Percentiles rank a stretch among this genome's conserved stretches.
phyloP scores from a whole-genome alignment of 1,140 invertebrate species.

The Globodera ellingtonae region DNA sequence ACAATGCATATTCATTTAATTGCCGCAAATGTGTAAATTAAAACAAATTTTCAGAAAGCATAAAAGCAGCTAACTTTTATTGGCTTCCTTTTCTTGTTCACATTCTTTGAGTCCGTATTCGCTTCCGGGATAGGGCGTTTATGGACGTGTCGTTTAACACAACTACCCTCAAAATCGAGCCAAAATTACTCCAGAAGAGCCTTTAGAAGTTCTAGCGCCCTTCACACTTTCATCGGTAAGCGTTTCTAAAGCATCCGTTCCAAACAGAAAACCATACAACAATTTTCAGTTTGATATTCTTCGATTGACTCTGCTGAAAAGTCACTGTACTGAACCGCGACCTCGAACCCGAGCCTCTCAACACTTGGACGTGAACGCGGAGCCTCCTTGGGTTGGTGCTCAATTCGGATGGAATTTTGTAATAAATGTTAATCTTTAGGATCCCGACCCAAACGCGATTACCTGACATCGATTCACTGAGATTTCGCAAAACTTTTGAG shows the following conservation, averaged over 20 bases:
- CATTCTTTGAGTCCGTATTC: slow-evolving; percentile 16
- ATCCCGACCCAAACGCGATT: slow-evolving; percentile 27
- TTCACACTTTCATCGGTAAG: slow-evolving; percentile 21
- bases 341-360: slow-evolving; percentile 49
- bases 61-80: background rate
- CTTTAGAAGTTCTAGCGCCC: slow-evolving; percentile 47
- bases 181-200: slow-evolving; percentile 63
- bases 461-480: slow-evolving; percentile 3
- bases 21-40: too few species aligned
- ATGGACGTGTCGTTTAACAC: slow-evolving; percentile 55
- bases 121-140: slow-evolving; percentile 57
- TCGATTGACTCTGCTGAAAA: slow-evolving; percentile 37
- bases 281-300: slow-evolving; percentile 25
- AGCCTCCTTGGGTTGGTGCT: slow-evolving; percentile 42
- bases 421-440: background rate
- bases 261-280: background rate
- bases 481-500: background rate
- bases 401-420: background rate
- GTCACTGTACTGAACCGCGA: slow-evolving; percentile 25
- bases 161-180: slow-evolving; percentile 30
- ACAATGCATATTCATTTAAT: too few species aligned
- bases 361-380: slow-evolving; percentile 62
- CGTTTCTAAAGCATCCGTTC: slow-evolving; percentile 17
- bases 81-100: background rate
- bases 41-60: too few species aligned